Base-by-base conservation (phyloP, 2,888 invertebrate species). In the Helobdella robusta region DNA sequence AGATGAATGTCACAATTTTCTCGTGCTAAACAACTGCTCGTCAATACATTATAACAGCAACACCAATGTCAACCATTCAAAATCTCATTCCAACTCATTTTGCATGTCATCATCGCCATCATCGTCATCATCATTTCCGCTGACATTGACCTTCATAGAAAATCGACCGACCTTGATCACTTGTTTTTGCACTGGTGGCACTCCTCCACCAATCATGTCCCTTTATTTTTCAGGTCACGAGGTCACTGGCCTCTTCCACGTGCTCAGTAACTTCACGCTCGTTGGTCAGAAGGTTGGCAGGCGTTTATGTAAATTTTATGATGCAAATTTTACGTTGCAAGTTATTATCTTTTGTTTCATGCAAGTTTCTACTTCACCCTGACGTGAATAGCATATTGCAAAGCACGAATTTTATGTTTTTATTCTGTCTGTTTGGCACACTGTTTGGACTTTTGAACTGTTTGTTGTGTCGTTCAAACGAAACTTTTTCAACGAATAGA, bases 131-230 rank as follows among this genome's bases (percentile, higher is more conserved):
- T n/a, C 56, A 1, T 56, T 56, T 56, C 28, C 32, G 56, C 61
- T 34, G n/a, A 50, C 64, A 23, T 40, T 69, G 23, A 60, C 66
- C 46, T 67, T 66, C 64, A 58, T 67, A 40, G 67, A 67, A 44
- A 36, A 60, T 25, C 46, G 28, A 23, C 68, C 66, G 20, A 68
- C 64, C 5, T 59, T 65, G 5, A 44, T 69, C n/a, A 36, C 65
- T n/a, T 69, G 69, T 25, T 34, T 63, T 8, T 59, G 48, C 18
- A 23, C 52, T 4, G 69, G 69, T 2, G 70, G 68, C 18, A 68
- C 54, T 54, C 70, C 70, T 2, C 52, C 63, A n/a, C 70, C 70
- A 46, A 66, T 66, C 20, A 40, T 70, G 28, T 59, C 58, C 11
- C 28, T 70, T 30, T 54, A 30, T 34, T 58, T 68, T 28, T 64